phyloP scores from a whole-genome alignment of 2,888 invertebrate genomes.

The Emesis furor region DNA sequence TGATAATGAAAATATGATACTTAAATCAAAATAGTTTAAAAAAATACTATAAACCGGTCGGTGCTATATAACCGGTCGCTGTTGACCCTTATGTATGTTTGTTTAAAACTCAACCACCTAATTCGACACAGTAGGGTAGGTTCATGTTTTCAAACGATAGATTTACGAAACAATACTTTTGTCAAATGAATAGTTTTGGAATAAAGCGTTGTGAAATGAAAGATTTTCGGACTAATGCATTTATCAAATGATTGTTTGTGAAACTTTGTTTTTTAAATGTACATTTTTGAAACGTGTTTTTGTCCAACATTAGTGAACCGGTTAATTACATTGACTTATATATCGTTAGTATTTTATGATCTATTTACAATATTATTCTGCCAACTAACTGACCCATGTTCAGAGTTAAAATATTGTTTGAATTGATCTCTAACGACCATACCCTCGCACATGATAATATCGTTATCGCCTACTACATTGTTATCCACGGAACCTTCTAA shows the following conservation, averaged over 20 bases:
- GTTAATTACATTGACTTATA: conserved; percentile 44
- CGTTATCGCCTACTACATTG: conserved; percentile 38
- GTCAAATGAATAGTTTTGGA: conserved; percentile 18
- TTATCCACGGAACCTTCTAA: conserved; percentile 52
- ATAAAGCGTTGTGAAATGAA: conserved; percentile 16
- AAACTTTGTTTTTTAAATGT: conserved; percentile 16
- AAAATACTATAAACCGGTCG: conserved; percentile 14
- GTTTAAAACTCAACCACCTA: conserved; percentile 18
- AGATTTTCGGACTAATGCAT: conserved; percentile 18
- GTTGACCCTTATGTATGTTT: conserved; percentile 18
- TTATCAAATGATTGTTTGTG: conserved; percentile 18
- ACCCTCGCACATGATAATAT: conserved; percentile 35
- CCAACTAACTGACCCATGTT: conserved; percentile 36
- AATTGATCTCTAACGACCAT: conserved; percentile 56
- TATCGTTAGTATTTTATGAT: conserved; percentile 30
- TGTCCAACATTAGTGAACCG: conserved; percentile 21
- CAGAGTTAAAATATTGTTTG: conserved; percentile 59
- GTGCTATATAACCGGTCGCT: conserved; percentile 18
- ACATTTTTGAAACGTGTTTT: conserved; percentile 18
- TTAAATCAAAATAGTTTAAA: conserved; percentile 18
- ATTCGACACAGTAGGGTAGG: conserved; percentile 18
- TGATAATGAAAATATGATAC: conserved; percentile 20
- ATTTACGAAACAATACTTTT: conserved; percentile 18
- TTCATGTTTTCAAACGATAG: conserved; percentile 16
- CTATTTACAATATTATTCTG: conserved; percentile 20